Evolutionary conservation across 2,797 vertebrate species (phyloP), one percentile per base, ranked within the genome.

Genomic region (Trichosurus vulpecula): DNA sequence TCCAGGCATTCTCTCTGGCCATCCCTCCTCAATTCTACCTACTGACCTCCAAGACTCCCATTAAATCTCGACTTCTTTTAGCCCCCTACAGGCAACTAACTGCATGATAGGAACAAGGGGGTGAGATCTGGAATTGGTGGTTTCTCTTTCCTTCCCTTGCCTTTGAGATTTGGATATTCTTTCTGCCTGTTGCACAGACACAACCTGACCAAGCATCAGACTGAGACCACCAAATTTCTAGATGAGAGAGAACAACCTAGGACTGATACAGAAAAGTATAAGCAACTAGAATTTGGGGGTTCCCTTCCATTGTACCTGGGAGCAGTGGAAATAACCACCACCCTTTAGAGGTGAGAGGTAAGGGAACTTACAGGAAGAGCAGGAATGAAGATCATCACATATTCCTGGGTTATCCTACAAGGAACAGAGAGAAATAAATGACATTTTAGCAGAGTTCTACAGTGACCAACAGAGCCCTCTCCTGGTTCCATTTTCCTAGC

Each of bases 311-410:
- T 41, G 19, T 41, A 9, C 19, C 2, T 19, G n/a, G n/a, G n/a
- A 22, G n/a, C n/a, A 74, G 6, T 6, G 16, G 56, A 6, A 57
- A 41, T 30, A 19, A 4, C 35, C 12, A 22, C 29, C 41, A 29
- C 35, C 0, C 25, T 74, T 30, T 87, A 9, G 29, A 6, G 25
- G 52, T 47, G 61, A 89, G 56, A 10, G 94, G 27, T 14, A 0
- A 0, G 0, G 47, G 41, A 52, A 99, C 99, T 99, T 96, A 99
- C 99, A 27, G 99, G 99, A 93, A 99, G 98, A 66, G 99, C 99
- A 8, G 99, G 99, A 87, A 99, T 97, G 97, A 99, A 99, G 0
- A 98, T 97, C 95, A 98, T 98, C 97, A 99, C 95, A 0, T 99
- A 99, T 11, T 98, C 96, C 81, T 99, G 99, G 22, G 99, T 99